Conservation (phyloP, 2,888 invertebrate species). For the Atrina japonica region DNA sequence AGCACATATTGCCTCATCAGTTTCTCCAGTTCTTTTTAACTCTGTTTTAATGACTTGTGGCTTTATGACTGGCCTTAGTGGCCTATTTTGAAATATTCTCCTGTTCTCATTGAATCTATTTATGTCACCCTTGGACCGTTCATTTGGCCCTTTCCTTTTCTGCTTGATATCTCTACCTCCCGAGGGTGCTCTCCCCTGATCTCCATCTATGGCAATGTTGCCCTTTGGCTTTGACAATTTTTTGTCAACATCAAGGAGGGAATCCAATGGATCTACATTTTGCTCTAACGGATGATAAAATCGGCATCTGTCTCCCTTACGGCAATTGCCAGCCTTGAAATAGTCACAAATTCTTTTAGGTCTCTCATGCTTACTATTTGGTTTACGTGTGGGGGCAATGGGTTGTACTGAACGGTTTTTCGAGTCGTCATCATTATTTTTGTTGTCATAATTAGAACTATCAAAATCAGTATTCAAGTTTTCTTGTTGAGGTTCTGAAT, state of each 20-base stretch:
- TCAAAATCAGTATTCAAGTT: not conserved
- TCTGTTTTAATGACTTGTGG: slow-evolving; percentile 10
- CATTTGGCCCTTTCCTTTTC: too few relatives aligned
- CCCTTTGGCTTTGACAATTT: not conserved
- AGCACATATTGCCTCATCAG: slow-evolving; percentile 53
- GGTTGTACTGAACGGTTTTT: not conserved
- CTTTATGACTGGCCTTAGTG: slow-evolving; percentile 2
- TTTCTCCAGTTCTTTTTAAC: slow-evolving; percentile 47
- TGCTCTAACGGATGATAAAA: slow-evolving; percentile 50
- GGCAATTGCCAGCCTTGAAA: slow-evolving; percentile 56
- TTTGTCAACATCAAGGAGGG: not conserved
- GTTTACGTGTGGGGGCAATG: too few relatives aligned
- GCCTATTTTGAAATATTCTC: not conserved
- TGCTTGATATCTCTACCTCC: too few relatives aligned
- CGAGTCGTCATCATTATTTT: slow-evolving; percentile 8
- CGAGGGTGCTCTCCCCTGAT: too few relatives aligned
- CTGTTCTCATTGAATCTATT: too few relatives aligned
- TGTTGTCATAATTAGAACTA: not conserved
- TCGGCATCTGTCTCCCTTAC: slow-evolving; percentile 55
- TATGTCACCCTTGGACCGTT: too few relatives aligned
- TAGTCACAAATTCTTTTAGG: slow-evolving; percentile 44
- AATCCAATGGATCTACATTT: not conserved
- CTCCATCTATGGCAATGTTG: not conserved
- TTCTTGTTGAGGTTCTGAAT: slow-evolving; percentile 40
- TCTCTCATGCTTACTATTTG: too few relatives aligned